Conservation (phyloP, 2,113 vertebrate species). For the Chascanopsetta lugubris region DNA sequence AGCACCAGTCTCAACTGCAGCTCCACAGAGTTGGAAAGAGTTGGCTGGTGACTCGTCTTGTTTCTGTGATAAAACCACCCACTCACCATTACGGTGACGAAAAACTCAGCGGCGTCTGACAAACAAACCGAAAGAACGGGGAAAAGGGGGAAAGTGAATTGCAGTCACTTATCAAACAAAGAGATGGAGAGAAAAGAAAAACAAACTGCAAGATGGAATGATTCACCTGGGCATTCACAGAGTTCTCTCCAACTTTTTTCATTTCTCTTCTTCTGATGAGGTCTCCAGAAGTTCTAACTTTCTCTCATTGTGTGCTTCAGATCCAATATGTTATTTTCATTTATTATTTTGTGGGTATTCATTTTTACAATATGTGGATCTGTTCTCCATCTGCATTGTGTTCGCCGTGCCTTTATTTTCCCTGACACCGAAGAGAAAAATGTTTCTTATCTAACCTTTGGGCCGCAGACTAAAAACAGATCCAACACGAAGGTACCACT, state of each 20-base stretch:
- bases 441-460: constrained; percentile 48
- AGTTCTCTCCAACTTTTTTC: constrained; percentile 5
- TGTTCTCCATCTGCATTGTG: constrained; percentile 15
- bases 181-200: constrained; percentile 10
- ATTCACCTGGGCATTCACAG: not conserved
- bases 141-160: not conserved
- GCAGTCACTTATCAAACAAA: not conserved
- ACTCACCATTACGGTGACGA: not conserved
- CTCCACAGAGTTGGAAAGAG: not conserved
- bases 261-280: not conserved
- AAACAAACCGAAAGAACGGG: not conserved
- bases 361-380: constrained; percentile 8
- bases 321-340: constrained; percentile 1
- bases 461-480: constrained; percentile 56
- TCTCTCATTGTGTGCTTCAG: not conserved
- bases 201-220: not conserved
- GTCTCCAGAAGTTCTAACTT: not conserved
- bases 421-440: constrained; percentile 31
- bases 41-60: not conserved
- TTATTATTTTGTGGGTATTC: not conserved
- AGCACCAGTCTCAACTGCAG: not conserved
- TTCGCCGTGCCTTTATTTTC: constrained; percentile 22
- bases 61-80: not conserved
- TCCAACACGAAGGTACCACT: constrained; percentile 35
- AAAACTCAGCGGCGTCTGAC: not conserved